Percentiles rank a stretch among this genome's conserved stretches.
These are phyloP conservation scores for Forbesichthys papilliferus DNA, from an alignment of 2,113 vertebrate species.

Conservation along the genomic window DNA sequence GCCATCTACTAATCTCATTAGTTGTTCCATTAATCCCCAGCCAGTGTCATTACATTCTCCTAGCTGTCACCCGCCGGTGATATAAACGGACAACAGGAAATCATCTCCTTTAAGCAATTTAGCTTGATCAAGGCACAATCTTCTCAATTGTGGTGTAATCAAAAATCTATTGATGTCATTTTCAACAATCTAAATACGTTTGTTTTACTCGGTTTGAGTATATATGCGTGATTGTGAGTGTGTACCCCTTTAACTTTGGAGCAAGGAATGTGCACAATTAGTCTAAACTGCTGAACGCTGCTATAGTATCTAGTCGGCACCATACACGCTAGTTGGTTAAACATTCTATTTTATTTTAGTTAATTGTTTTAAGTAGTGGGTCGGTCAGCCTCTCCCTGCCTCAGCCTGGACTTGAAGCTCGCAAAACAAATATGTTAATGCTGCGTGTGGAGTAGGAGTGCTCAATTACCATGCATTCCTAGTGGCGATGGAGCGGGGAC, in stretches of 20 bases:
- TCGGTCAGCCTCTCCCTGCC: no score
- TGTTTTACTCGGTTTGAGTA: not conserved
- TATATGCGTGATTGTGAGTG: not conserved
- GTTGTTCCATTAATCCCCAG: slow-evolving; percentile 56
- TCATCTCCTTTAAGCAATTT: slow-evolving; percentile 21
- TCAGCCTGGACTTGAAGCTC: no score
- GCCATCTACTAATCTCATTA: slow-evolving; percentile 66
- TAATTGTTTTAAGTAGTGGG: no score
- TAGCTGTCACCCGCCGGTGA: slow-evolving; percentile 36
- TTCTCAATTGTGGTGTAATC: slow-evolving; percentile 18
- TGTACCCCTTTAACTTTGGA: not conserved
- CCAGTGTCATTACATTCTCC: slow-evolving; percentile 54
- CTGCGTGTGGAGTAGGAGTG: no score
- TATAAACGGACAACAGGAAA: slow-evolving; percentile 59
- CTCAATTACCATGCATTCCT: no score
- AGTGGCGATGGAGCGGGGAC: no score
- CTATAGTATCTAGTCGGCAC: no score
- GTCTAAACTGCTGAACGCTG: no score
- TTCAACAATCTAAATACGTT: not conserved
- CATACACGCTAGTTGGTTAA: no score
- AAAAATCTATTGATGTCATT: slow-evolving; percentile 8
- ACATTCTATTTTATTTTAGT: no score
- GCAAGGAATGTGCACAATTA: not conserved
- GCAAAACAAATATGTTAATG: no score
- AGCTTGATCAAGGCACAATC: slow-evolving; percentile 22